Evolutionary conservation across 2,113 vertebrate species (phyloP).

Genomic region (Amia ocellicauda): DNA sequence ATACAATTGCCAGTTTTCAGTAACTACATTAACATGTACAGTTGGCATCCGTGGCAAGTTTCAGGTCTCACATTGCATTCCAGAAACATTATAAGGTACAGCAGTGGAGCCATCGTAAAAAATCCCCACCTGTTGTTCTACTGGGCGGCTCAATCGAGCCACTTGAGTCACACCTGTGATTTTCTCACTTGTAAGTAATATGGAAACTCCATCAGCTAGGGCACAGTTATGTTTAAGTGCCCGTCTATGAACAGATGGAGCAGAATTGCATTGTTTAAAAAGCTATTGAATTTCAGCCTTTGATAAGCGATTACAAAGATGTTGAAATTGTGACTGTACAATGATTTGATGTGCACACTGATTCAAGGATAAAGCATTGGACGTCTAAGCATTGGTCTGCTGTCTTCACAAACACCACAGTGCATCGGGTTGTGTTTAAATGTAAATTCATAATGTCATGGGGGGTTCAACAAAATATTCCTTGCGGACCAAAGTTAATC

Average conservation of each 20-base stretch:
- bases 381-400: too few relatives aligned
- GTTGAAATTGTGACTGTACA: conserved; percentile 48
- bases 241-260: conserved; percentile 52
- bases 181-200: conserved; percentile 31
- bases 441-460: too few relatives aligned
- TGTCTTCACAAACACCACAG: too few relatives aligned
- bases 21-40: conserved; percentile 9
- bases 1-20: neutral
- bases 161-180: conserved; percentile 66
- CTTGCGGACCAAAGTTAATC: too few relatives aligned
- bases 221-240: conserved; percentile 18
- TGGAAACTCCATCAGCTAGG: conserved; percentile 36
- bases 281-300: conserved; percentile 62
- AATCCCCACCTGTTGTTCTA: conserved; percentile 61
- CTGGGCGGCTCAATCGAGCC: neutral
- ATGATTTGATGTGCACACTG: neutral
- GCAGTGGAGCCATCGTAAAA: conserved; percentile 64
- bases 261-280: conserved; percentile 33
- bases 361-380: conserved; percentile 27
- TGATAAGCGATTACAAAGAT: conserved; percentile 66
- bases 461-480: too few relatives aligned
- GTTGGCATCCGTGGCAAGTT: conserved; percentile 32
- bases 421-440: too few relatives aligned
- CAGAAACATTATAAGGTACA: conserved; percentile 41
- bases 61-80: conserved; percentile 60